Base-by-base conservation (phyloP, 37 sponge, comb jelly and placozoan species). In the Diacarnus erythraeanus region DNA sequence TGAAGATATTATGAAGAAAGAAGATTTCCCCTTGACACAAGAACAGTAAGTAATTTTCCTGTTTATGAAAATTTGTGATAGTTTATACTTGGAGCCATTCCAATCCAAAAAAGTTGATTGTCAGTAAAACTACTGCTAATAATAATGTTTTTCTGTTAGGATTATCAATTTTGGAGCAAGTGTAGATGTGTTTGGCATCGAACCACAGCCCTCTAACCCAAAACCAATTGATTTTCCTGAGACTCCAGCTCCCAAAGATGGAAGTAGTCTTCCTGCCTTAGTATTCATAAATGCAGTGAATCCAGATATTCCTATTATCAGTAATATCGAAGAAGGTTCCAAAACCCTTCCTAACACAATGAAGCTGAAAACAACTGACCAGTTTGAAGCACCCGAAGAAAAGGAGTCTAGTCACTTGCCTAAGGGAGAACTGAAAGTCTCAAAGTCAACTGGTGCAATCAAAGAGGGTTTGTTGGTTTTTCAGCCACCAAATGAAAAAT, bases 301-400 rank as follows among this genome's bases (percentile, higher is more conserved):
- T 35, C 34, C 66, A 2, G 33, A 1, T 2, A 18, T 65, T 30
- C 34, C 34, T 8, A 35, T 31, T 65, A 65, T 6, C 66, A 65
- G 66, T 35, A 65, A 65, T 65, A 59, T 27, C 56, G 17, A 54
- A 20, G n/a, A n/a, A n/a, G n/a, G n/a, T n/a, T n/a, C n/a, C n/a
- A n/a, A n/a, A n/a, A 60, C 61, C 27, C 23, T 60, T 3, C 66
- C 15, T 3, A 59, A 3, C 60, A 65, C 34, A 3, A 17, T 31
- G 2, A 65, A 65, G 34, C 2, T 30, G 12, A 65, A 65, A 35
- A 6, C 2, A 8, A 65, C 17, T 2, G 35, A 65, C 3, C 29
- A 3, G 12, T 26, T 17, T 30, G 34, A 31, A 30, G 66, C 27
- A 20, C 66, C 35, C 2, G 66, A 31, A 30, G 17, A 18, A 30